phyloP scores from a whole-genome alignment of 2,888 invertebrate species.

The Acleris holmiana region DNA sequence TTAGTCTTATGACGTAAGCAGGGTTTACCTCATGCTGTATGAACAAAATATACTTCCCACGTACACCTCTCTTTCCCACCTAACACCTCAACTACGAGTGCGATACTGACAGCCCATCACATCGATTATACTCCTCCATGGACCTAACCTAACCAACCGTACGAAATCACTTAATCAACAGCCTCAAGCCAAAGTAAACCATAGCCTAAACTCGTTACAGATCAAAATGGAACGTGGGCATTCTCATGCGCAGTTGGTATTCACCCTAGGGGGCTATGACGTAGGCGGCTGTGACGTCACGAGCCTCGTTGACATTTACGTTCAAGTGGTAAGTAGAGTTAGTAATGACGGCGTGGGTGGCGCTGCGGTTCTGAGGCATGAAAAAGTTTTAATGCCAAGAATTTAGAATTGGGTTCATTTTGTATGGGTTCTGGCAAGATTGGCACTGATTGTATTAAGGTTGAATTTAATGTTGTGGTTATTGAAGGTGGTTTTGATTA shows the following conservation, averaged over 20 bases:
- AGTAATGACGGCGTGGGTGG: slow-evolving; percentile 14
- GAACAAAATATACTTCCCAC: too few species aligned
- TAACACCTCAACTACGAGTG: too few species aligned
- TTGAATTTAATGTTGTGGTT: too few species aligned
- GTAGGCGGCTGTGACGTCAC: slow-evolving; percentile 33
- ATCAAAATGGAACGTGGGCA: neutral
- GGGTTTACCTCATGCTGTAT: too few species aligned
- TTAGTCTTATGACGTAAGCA: too few species aligned
- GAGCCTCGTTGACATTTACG: slow-evolving; percentile 31
- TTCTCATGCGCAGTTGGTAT: slow-evolving; percentile 13
- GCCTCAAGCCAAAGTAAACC: slow-evolving; percentile 5
- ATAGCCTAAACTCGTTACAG: neutral
- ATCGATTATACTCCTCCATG: slow-evolving; percentile 27
- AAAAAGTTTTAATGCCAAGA: too few species aligned
- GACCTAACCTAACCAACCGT: slow-evolving; percentile 26
- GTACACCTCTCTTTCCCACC: too few species aligned
- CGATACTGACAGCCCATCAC: slow-evolving; percentile 13
- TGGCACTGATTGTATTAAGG: too few species aligned
- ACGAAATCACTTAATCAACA: slow-evolving; percentile 14
- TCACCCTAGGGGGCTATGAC: slow-evolving; percentile 20
- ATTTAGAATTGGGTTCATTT: too few species aligned
- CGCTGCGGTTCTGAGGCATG: neutral
- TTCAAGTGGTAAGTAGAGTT: slow-evolving; percentile 15
- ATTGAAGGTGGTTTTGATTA: too few species aligned
- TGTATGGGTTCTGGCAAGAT: too few species aligned